Evolutionary conservation across 2,797 vertebrate species (phyloP).

Genomic region (Chiropotes sagulatus): DNA sequence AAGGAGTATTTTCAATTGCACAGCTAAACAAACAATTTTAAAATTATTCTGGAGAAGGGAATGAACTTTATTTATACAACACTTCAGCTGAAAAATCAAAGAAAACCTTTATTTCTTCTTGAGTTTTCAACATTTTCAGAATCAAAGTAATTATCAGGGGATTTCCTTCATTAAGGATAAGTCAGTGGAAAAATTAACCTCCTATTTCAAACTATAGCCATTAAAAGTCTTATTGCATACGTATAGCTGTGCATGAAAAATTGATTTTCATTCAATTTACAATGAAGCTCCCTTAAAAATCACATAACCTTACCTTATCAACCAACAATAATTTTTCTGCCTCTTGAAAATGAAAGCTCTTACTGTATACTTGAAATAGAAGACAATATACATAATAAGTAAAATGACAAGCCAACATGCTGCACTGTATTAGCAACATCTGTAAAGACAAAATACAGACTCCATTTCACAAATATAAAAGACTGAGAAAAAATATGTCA

Average conservation of each 20-base stretch:
- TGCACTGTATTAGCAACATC: not conserved
- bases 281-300: constrained; percentile 31
- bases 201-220: not conserved
- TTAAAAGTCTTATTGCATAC: not conserved
- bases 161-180: constrained; percentile 56
- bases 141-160: constrained; percentile 48
- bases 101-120: constrained; percentile 24
- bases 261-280: constrained; percentile 36
- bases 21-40: constrained; percentile 31
- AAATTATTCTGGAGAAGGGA: constrained; percentile 37
- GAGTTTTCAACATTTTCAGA: not conserved
- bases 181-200: not conserved
- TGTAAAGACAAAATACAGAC: not conserved
- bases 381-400: not conserved
- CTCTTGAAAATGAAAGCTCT: not conserved
- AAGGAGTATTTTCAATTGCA: constrained; percentile 45
- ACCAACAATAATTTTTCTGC: not conserved
- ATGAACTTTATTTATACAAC: constrained; percentile 27
- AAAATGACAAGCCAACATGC: not conserved
- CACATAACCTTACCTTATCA: not conserved
- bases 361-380: not conserved
- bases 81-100: constrained; percentile 44
- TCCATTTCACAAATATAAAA: not conserved
- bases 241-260: not conserved
- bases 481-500: not conserved